Conservation (phyloP, 2,888 invertebrate genomes). For the Pristionchus mayeri region DNA sequence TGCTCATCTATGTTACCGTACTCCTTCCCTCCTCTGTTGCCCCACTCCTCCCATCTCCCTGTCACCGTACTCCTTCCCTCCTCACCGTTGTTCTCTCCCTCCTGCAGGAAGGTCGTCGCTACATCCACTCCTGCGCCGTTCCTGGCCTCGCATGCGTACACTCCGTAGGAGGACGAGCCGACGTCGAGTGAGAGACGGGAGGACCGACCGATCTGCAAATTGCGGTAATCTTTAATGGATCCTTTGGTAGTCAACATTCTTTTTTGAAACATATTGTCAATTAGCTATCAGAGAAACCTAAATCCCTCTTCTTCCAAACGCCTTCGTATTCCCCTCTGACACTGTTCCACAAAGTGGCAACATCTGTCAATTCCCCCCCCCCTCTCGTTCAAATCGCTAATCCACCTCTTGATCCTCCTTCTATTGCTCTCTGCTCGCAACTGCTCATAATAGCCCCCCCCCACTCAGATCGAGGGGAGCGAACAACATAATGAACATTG, state of each 20-base stretch:
- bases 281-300: neutral
- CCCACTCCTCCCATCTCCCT: too few species aligned
- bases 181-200: conserved; percentile 52
- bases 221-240: too few species aligned
- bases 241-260: too few species aligned
- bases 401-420: conserved; percentile 24
- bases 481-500: too few species aligned
- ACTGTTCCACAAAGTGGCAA: neutral
- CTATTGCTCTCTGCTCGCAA: conserved; percentile 16
- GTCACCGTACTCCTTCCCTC: neutral
- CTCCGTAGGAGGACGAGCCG: conserved; percentile 80
- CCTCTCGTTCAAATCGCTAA: too few species aligned
- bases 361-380: conserved; percentile 25
- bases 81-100: conserved; percentile 53
- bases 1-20: too few species aligned
- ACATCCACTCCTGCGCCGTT: conserved; percentile 93
- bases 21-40: too few species aligned
- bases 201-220: conserved; percentile 34
- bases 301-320: neutral
- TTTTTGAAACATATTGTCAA: too few species aligned
- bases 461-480: neutral
- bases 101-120: conserved; percentile 83
- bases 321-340: neutral
- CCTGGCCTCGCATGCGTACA: conserved; percentile 93
- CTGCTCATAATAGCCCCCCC: conserved; percentile 8